A percentile compares a stretch with the other conserved stretches of the same genome.
Evolutionary conservation across 2,797 vertebrate species (phyloP).

Genomic region (Sebastes cheni): DNA sequence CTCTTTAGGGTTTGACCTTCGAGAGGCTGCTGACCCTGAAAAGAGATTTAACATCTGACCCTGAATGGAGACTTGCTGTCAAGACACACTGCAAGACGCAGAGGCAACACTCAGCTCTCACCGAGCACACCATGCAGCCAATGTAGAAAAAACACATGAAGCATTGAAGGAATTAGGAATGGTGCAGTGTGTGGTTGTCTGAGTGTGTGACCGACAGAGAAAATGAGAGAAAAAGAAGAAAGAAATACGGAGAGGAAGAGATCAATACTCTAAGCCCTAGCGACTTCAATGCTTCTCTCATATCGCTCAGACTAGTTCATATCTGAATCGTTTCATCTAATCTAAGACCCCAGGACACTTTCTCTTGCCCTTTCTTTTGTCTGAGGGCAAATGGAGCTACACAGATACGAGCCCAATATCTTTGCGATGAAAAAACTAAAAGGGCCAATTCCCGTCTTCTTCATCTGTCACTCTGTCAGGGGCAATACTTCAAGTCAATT

Average conservation of each 20-base stretch:
- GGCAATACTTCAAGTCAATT: constrained; percentile 30
- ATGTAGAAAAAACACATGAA: not conserved
- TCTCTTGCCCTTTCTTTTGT: constrained; percentile 31
- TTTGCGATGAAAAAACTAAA: constrained; percentile 13
- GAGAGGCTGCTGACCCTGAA: constrained; percentile 37
- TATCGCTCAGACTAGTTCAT: constrained; percentile 53
- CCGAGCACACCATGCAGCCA: not conserved
- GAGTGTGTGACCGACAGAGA: constrained; percentile 23
- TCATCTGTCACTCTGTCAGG: constrained; percentile 47
- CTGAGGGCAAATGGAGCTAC: constrained; percentile 18
- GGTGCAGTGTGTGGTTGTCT: constrained; percentile 15
- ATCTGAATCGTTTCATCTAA: constrained; percentile 59
- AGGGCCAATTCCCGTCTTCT: not conserved
- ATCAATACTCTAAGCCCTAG: constrained; percentile 59
- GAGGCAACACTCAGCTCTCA: not conserved
- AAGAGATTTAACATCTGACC: constrained; percentile 52
- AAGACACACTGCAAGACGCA: not conserved
- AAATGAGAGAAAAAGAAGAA: constrained; percentile 21
- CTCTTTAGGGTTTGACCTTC: constrained; percentile 47
- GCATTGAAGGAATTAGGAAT: constrained; percentile 3
- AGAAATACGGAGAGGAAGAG: constrained; percentile 41
- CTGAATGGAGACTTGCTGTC: constrained; percentile 6
- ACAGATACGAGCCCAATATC: constrained; percentile 26
- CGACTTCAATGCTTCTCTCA: constrained; percentile 45
- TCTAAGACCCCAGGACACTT: constrained; percentile 40